These are phyloP conservation scores for Auanema sp. DNA, from an alignment of 2,888 invertebrate genomes.

Conservation along the genomic window DNA sequence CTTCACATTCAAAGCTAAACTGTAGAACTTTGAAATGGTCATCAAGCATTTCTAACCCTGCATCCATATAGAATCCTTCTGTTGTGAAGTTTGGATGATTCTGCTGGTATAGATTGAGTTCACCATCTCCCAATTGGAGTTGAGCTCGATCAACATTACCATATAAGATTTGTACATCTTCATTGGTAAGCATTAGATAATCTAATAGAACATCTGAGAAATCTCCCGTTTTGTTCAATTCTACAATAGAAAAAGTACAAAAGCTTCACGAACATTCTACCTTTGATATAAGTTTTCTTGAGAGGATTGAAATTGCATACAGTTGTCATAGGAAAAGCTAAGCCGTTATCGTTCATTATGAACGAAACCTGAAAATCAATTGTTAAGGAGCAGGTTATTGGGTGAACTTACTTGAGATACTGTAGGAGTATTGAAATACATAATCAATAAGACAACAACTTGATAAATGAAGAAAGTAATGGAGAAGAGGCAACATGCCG, in stretches of 20 bases:
- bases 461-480: slow-evolving; percentile 46
- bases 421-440: slow-evolving; percentile 51
- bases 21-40: neutral
- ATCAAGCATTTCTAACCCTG: slow-evolving; percentile 25
- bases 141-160: slow-evolving; percentile 28
- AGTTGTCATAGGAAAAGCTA: slow-evolving; percentile 55
- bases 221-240: slow-evolving; percentile 45
- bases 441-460: slow-evolving; percentile 35
- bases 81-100: slow-evolving; percentile 44
- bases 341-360: slow-evolving; percentile 50
- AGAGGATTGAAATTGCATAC: slow-evolving; percentile 59
- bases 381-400: neutral
- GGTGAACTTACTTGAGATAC: slow-evolving; percentile 41
- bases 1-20: slow-evolving; percentile 42
- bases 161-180: slow-evolving; percentile 37
- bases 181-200: slow-evolving; percentile 48
- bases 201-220: slow-evolving; percentile 49
- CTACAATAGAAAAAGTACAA: slow-evolving; percentile 23
- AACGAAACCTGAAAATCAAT: slow-evolving; percentile 48
- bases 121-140: slow-evolving; percentile 23
- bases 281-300: slow-evolving; percentile 45
- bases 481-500: slow-evolving; percentile 38
- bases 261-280: slow-evolving; percentile 18
- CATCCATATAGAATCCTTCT: slow-evolving; percentile 46
- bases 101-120: slow-evolving; percentile 25